Evolutionary conservation across 2,113 vertebrate species (phyloP), one percentile per base, ranked within the genome.

Genomic region (Vireo altiloquus): DNA sequence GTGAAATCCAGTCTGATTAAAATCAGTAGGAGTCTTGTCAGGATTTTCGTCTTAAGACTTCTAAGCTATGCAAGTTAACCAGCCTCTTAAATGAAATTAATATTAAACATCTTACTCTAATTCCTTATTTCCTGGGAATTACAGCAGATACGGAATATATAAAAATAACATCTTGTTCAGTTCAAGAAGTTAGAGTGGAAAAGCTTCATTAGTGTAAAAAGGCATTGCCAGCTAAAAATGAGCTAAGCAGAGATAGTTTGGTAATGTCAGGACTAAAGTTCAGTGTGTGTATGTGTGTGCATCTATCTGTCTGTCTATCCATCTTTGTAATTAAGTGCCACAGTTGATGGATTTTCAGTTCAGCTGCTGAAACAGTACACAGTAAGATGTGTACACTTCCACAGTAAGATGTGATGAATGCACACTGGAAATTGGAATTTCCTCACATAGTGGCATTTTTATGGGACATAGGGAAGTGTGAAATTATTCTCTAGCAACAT

Each of bases 21-120:
- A 94, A 91, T 94, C 75, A 50, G 46, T 90, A 85, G 90, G 81
- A 92, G 50, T 82, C 87, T 96, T 89, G 70, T 80, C 82, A 82
- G 91, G 93, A 96, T 91, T 96, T 97, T 90, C 4, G 1, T 76
- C 46, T 87, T 89, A 92, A 94, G 78, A 27, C 85, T 85, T 94
- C 37, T 85, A 90, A 95, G 78, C 75, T 82, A 3, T 59, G 16
- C 63, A 88, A 53, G 59, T 91, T 94, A 87, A 66, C 63, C 57
- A 91, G 78, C 44, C 39, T 91, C 75, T 95, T 89, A 92, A 93
- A 76, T 79, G 46, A 96, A 87, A 91, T 92, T 89, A 75, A 76
- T 95, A 87, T 75, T 87, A 82, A 95, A 85, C 57, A 33, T 82
- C 69, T 94, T 91, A 84, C 18, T 87, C 31, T 93, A 95, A 95